These are phyloP conservation scores for Ploceus nigricollis DNA, from an alignment of 2,113 vertebrate genomes.

Conservation along the genomic window DNA sequence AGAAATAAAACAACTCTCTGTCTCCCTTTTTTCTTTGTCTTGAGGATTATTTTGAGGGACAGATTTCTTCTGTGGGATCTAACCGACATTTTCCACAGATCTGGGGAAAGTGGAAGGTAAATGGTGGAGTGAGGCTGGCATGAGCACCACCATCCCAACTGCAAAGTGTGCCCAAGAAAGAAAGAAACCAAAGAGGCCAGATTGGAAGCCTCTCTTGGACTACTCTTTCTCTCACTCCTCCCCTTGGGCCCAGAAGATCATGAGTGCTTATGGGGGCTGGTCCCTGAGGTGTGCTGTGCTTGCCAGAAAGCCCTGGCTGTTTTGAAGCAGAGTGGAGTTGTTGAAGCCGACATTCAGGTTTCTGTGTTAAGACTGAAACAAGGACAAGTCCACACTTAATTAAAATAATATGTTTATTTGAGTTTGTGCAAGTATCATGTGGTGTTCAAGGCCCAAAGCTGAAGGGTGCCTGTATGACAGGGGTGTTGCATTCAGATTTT, in stretches of 20 bases:
- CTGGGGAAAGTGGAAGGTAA: neutral
- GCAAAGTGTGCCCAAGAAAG: neutral
- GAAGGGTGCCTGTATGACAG: neutral
- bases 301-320: neutral
- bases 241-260: neutral
- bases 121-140: neutral
- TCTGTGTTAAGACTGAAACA: neutral
- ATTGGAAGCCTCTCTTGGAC: neutral
- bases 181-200: neutral
- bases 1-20: neutral
- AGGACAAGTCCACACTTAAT: neutral
- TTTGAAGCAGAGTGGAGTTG: neutral
- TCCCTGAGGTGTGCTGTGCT: neutral
- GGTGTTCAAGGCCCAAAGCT: neutral
- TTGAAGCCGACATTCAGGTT: neutral
- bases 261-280: rapidly evolving
- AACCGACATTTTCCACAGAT: neutral
- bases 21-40: neutral
- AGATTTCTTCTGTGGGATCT: neutral
- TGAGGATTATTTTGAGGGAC: neutral
- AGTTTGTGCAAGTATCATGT: neutral
- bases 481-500: neutral
- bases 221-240: neutral
- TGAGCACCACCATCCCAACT: neutral
- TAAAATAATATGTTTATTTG: neutral